Percentiles rank a stretch among this genome's conserved stretches.
Conservation (phyloP, 1,140 invertebrate species). For the Elysia chlorotica region DNA sequence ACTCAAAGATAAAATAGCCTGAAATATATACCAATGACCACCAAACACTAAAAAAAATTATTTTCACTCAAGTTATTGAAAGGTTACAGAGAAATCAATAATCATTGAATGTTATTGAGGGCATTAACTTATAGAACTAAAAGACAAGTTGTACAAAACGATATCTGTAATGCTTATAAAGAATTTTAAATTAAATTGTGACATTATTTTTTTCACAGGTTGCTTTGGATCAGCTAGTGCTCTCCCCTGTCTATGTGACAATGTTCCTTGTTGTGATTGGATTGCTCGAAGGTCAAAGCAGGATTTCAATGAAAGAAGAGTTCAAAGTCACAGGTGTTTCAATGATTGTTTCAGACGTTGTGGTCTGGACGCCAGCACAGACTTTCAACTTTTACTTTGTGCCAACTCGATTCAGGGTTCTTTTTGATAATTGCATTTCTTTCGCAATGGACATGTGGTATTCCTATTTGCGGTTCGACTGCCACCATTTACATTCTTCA, state of each 20-base stretch:
- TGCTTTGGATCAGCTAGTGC: conserved; percentile 81
- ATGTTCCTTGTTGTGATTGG: conserved; percentile 81
- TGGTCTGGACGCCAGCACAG: conserved; percentile 81
- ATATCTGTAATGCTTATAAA: too few species aligned
- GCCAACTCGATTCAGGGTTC: conserved; percentile 81
- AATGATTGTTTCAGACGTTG: conserved; percentile 80
- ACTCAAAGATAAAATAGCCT: too few species aligned
- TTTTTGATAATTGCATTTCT: conserved; percentile 91
- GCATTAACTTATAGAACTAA: too few species aligned
- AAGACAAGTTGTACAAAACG: too few species aligned
- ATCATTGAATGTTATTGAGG: too few species aligned
- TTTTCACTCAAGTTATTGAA: too few species aligned
- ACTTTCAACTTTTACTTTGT: conserved; percentile 88
- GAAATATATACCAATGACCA: too few species aligned
- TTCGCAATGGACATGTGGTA: conserved; percentile 89
- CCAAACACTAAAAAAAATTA: too few species aligned
- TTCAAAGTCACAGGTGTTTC: conserved; percentile 77
- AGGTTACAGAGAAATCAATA: too few species aligned
- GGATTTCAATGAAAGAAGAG: conserved; percentile 64
- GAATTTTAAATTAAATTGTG: too few species aligned
- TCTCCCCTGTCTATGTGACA: conserved; percentile 80
- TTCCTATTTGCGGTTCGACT: conserved; percentile 77
- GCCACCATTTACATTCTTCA: too few species aligned
- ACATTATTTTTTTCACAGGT: conserved; percentile 66
- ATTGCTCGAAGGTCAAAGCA: conserved; percentile 70